Evolutionary conservation across 2,113 vertebrate genomes (phyloP).

Genomic region (Podarcis cretensis): DNA sequence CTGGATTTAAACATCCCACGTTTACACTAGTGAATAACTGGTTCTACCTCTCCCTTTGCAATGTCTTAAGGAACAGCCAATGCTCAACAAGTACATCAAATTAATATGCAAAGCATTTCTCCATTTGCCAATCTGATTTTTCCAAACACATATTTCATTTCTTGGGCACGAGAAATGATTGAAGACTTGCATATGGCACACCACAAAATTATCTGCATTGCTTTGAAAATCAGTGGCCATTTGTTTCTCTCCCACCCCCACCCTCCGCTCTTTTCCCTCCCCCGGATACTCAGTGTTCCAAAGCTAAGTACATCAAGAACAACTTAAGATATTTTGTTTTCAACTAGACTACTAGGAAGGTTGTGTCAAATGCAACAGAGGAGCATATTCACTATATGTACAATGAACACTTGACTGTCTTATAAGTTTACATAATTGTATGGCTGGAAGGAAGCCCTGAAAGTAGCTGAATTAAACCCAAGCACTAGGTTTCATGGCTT

Average conservation of each 20-base stretch:
- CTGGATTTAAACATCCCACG: constrained; percentile 34
- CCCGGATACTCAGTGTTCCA: neutral
- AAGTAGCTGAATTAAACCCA: neutral
- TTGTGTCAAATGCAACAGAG: neutral
- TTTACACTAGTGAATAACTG: constrained; percentile 55
- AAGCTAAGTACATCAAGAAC: fast-evolving
- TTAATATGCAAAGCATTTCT: constrained; percentile 40
- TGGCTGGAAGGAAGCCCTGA: neutral
- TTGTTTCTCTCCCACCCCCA: neutral
- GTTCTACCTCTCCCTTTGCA: neutral
- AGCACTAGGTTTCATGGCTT: neutral
- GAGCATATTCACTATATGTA: neutral
- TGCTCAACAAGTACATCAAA: constrained; percentile 38
- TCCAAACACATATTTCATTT: neutral
- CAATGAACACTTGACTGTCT: neutral
- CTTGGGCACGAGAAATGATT: neutral
- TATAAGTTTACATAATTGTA: neutral
- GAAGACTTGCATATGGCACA: neutral
- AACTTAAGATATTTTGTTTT: neutral
- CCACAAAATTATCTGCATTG: neutral
- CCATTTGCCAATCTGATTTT: constrained; percentile 42
- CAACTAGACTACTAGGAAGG: neutral
- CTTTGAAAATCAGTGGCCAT: constrained; percentile 26
- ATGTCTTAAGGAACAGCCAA: constrained; percentile 39
- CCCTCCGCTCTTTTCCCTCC: neutral